Evolutionary conservation across 2,888 invertebrate genomes (phyloP), one percentile per base, ranked within the genome.

Genomic region (Ophonus ardosiacus): DNA sequence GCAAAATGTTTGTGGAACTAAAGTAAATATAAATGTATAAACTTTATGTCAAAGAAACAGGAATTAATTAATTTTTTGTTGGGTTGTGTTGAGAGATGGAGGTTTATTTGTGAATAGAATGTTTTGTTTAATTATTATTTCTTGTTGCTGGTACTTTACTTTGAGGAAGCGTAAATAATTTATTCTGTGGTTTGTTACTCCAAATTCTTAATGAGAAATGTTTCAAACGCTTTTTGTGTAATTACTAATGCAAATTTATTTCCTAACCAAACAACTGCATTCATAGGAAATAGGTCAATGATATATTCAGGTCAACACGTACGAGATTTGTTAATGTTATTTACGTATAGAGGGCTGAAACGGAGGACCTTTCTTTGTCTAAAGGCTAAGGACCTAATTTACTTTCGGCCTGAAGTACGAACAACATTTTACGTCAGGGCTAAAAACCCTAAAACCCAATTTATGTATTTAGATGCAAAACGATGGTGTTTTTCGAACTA

Each of bases 11-110:
- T 51, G 76, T 76, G 76, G 38, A 76, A 76, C 56, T 43, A 43
- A 76, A 76, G 76, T 76, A 76, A 76, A 76, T 76, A 76, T 76
- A 76, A 76, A 76, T 76, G 76, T 56, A 56, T 76, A 51, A 76
- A 76, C 76, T 76, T 76, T 43, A 56, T 24, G 76, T 43, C 43
- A 76, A 76, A 56, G 51, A 76, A 56, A 56, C 76, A 76, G 21
- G 24, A 51, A 76, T 76, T 76, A 68, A 68, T 68, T 68, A 68
- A 68, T 68, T 68, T 68, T 68, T 68, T 38, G 68, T 15, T 68
- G 38, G 15, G 21, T 4, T 15, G 8, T 24, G 21, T 68, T 31
- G n/a, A n/a, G 24, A 63, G 8, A 10, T 63, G 68, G 15, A 38
- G n/a, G 68, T 40, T 68, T 68, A 38, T 38, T 68, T 68, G 68